Evolutionary conservation across 2,888 invertebrate species (phyloP).

Genomic region (Athalia rosae): DNA sequence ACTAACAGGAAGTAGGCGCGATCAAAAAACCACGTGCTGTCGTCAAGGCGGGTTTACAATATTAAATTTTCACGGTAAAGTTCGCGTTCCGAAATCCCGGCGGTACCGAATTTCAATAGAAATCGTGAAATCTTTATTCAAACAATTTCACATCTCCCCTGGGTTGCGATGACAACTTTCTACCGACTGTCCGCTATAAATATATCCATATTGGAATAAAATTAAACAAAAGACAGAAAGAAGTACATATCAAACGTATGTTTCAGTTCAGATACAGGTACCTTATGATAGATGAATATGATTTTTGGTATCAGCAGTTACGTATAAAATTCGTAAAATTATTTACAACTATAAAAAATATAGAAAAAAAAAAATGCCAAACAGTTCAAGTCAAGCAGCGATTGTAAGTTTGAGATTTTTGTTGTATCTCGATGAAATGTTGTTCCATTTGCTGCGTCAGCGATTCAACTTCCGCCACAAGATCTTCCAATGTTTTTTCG

Average conservation of each 20-base stretch:
- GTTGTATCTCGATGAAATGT: conserved; percentile 79
- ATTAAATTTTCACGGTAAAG: background rate
- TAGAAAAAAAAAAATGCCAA: background rate
- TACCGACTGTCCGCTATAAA: no score
- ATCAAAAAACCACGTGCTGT: conserved; percentile 10
- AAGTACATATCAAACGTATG: background rate
- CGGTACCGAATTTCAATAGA: background rate
- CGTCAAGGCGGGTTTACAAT: conserved; percentile 26
- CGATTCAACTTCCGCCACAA: conserved; percentile 78
- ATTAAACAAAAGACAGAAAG: background rate
- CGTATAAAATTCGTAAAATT: background rate
- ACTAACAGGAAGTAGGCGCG: conserved; percentile 43
- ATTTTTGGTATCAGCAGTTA: conserved; percentile 35
- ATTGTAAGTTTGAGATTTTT: conserved; percentile 79
- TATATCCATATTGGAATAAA: background rate
- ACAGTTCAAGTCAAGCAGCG: conserved; percentile 73
- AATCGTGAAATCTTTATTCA: no score
- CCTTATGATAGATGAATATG: background rate
- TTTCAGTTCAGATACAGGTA: background rate
- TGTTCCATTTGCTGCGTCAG: conserved; percentile 79
- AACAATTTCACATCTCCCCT: no score
- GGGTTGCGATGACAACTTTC: no score
- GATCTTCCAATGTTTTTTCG: conserved; percentile 77
- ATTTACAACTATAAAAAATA: conserved; percentile 22
- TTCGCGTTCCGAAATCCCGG: background rate